A percentile compares a stretch with the other conserved stretches of the same genome.
Conservation (phyloP, 2,113 vertebrate genomes). For the Mormyrus lacerda region DNA sequence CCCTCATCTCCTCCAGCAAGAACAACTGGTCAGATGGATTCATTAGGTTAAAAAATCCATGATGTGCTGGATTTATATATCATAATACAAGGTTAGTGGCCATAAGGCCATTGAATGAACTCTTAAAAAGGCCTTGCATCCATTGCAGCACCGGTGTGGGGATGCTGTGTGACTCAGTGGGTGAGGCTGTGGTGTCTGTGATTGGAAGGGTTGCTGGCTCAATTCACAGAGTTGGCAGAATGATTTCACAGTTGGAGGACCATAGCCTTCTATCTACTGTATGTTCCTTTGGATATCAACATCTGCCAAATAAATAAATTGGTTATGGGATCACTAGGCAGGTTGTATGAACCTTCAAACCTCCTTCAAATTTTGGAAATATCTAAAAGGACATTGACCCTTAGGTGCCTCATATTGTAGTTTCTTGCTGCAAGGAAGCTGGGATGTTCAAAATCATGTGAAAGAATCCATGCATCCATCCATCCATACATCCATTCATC, state of each 20-base stretch:
- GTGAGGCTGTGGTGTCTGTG: background rate
- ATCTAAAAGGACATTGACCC: background rate
- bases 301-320: background rate
- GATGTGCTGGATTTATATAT: background rate
- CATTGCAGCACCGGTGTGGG: background rate
- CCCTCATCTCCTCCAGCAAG: conserved; percentile 65
- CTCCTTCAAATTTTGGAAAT: background rate
- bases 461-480: background rate
- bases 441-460: background rate
- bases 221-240: background rate
- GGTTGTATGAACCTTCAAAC: background rate
- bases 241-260: background rate
- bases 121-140: background rate
- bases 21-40: conserved; percentile 49
- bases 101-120: background rate
- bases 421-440: background rate
- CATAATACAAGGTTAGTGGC: background rate
- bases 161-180: background rate
- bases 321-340: background rate
- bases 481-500: too few relatives aligned
- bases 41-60: background rate
- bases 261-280: background rate
- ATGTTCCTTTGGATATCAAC: background rate
- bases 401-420: background rate
- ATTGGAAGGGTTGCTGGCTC: background rate